phyloP scores from a whole-genome alignment of 2,888 invertebrate genomes.

The Stenotaenia linearis region DNA sequence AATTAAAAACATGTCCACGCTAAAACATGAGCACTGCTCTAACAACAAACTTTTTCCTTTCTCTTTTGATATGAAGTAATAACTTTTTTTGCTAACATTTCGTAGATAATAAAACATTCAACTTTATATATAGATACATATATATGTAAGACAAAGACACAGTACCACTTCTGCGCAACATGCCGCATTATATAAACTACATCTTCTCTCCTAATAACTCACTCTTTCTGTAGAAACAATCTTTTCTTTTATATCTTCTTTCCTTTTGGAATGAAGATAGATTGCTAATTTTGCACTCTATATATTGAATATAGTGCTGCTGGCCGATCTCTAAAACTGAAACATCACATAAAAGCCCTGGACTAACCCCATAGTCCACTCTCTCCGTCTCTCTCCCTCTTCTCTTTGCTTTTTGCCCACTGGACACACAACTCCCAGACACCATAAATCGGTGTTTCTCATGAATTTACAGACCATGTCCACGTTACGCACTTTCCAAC shows the following conservation, averaged over 20 bases:
- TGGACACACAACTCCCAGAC: conserved; percentile 15
- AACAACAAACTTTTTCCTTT: neutral
- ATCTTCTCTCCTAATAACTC: conserved; percentile 15
- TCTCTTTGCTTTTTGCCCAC: conserved; percentile 4
- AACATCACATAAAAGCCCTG: conserved; percentile 3
- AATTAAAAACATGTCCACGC: neutral
- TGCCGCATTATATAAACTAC: conserved; percentile 11
- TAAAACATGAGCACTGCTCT: neutral
- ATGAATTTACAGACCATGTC: conserved; percentile 19
- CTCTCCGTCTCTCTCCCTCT: neutral
- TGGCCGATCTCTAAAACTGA: conserved; percentile 3
- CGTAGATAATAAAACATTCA: neutral
- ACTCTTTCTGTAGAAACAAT: neutral
- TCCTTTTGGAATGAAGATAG: neutral
- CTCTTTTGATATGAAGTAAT: neutral
- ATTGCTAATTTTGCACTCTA: conserved; percentile 19
- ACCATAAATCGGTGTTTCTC: conserved; percentile 19
- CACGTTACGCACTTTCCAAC: conserved; percentile 11
- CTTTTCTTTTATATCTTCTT: conserved; percentile 15
- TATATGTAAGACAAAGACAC: conserved; percentile 1
- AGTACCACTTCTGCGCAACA: neutral
- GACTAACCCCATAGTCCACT: conserved; percentile 12
- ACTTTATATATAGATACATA: neutral
- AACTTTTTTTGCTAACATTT: neutral
- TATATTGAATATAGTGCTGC: conserved; percentile 14